phyloP scores from a whole-genome alignment of 2,113 vertebrate genomes.

The Microtus oregoni region DNA sequence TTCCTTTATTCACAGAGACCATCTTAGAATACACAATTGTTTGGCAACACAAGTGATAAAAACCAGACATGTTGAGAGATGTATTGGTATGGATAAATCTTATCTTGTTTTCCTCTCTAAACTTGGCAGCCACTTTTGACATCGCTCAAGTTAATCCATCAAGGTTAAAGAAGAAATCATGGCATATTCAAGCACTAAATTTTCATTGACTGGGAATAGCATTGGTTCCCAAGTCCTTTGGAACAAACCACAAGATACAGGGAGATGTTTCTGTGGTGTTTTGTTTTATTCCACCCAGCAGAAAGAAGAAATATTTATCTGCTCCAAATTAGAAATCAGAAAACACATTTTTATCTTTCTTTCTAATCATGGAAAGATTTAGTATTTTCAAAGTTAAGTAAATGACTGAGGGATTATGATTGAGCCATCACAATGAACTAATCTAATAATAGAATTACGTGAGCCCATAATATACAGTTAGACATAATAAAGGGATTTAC shows the following conservation, averaged over 20 bases:
- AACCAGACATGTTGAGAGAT: conserved; percentile 70
- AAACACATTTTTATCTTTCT: conserved; percentile 38
- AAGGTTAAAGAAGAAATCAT: conserved; percentile 67
- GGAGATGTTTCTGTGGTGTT: background rate
- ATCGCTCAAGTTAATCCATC: conserved; percentile 72
- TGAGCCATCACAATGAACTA: conserved; percentile 56
- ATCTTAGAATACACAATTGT: conserved; percentile 71
- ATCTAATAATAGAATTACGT: conserved; percentile 52
- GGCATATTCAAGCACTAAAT: conserved; percentile 70
- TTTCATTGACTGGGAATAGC: conserved; percentile 54
- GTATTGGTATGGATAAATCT: conserved; percentile 72
- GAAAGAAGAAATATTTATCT: conserved; percentile 52
- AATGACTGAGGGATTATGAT: conserved; percentile 37
- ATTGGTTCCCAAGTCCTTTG: conserved; percentile 27
- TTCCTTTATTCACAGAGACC: conserved; percentile 69
- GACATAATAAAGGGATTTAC: conserved; percentile 42
- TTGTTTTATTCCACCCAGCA: conserved; percentile 57
- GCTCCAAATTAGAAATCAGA: conserved; percentile 56
- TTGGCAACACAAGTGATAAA: conserved; percentile 76
- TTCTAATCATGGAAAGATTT: conserved; percentile 55
- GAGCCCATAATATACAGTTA: background rate
- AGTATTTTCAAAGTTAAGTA: conserved; percentile 56
- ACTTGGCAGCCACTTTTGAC: conserved; percentile 78
- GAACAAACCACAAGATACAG: conserved; percentile 22
- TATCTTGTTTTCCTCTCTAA: conserved; percentile 75